Evolutionary conservation across 2,888 invertebrate genomes (phyloP).

Genomic region (Ochropleura plecta): DNA sequence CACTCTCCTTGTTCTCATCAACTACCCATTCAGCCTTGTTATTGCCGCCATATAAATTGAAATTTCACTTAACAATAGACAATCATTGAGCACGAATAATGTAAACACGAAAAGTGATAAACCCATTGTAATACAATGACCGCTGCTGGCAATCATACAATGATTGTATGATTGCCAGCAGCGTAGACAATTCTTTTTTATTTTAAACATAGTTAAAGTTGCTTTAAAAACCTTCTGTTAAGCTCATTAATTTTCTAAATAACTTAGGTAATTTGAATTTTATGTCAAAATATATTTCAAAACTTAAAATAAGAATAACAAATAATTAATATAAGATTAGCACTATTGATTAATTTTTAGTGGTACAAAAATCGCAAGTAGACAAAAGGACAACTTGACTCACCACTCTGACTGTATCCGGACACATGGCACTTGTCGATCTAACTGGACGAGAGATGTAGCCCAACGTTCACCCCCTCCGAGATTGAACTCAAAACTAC

Average conservation of each 20-base stretch:
- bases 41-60: slow-evolving; percentile 68
- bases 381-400: slow-evolving; percentile 64
- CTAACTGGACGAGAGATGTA: slow-evolving; percentile 67
- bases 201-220: slow-evolving; percentile 3
- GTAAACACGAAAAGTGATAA: slow-evolving; percentile 62
- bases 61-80: slow-evolving; percentile 71
- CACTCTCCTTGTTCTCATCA: slow-evolving; percentile 53
- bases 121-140: no score
- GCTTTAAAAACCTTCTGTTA: slow-evolving; percentile 16
- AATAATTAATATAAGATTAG: background rate
- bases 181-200: slow-evolving; percentile 4
- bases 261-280: background rate
- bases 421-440: slow-evolving; percentile 77
- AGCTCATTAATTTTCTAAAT: background rate
- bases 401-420: slow-evolving; percentile 77
- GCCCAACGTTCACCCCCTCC: slow-evolving; percentile 76
- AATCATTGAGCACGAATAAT: slow-evolving; percentile 65
- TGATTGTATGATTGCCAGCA: slow-evolving; percentile 19
- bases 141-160: no score
- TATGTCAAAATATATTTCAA: background rate
- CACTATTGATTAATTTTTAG: slow-evolving; percentile 6
- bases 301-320: background rate
- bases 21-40: slow-evolving; percentile 63
- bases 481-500: slow-evolving; percentile 73
- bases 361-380: slow-evolving; percentile 42